Conservation (phyloP, 1,140 invertebrate species). For the Cyrtorhinus lividipennis region DNA sequence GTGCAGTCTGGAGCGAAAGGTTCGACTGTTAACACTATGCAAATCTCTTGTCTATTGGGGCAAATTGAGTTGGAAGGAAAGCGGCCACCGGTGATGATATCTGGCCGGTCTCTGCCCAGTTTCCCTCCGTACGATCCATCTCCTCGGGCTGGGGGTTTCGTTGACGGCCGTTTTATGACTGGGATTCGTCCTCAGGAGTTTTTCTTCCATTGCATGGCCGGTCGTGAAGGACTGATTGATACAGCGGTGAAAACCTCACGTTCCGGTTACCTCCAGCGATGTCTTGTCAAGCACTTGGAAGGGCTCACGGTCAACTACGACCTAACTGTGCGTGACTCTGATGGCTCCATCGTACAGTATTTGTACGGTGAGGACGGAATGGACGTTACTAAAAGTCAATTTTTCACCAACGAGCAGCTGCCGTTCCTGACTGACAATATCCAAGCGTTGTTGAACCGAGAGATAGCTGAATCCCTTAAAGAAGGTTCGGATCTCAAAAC, state of each 20-base stretch:
- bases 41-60: slow-evolving; percentile 91
- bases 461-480: slow-evolving; percentile 41
- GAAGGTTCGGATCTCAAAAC: slow-evolving; percentile 31
- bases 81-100: slow-evolving; percentile 85
- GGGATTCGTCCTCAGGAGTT: slow-evolving; percentile 96
- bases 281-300: slow-evolving; percentile 96
- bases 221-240: slow-evolving; percentile 83
- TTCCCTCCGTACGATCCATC: slow-evolving; percentile 81
- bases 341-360: slow-evolving; percentile 88
- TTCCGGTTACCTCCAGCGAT: slow-evolving; percentile 94
- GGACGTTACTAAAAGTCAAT: slow-evolving; percentile 77
- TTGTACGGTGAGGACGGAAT: slow-evolving; percentile 97
- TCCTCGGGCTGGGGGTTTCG: slow-evolving; percentile 90
- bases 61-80: slow-evolving; percentile 98
- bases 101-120: slow-evolving; percentile 81
- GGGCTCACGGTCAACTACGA: slow-evolving; percentile 84
- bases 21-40: slow-evolving; percentile 88
- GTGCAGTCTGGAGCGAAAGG: slow-evolving; percentile 97
- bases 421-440: slow-evolving; percentile 69
- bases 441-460: slow-evolving; percentile 43
- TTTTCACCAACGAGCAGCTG: slow-evolving; percentile 63
- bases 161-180: slow-evolving; percentile 90
- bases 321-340: slow-evolving; percentile 85
- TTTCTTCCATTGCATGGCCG: slow-evolving; percentile 99
- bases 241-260: slow-evolving; percentile 85